A percentile compares a stretch with the other conserved stretches of the same genome.
Evolutionary conservation across 2,797 vertebrate genomes (phyloP).

Genomic region (Cyclopterus lumpus): DNA sequence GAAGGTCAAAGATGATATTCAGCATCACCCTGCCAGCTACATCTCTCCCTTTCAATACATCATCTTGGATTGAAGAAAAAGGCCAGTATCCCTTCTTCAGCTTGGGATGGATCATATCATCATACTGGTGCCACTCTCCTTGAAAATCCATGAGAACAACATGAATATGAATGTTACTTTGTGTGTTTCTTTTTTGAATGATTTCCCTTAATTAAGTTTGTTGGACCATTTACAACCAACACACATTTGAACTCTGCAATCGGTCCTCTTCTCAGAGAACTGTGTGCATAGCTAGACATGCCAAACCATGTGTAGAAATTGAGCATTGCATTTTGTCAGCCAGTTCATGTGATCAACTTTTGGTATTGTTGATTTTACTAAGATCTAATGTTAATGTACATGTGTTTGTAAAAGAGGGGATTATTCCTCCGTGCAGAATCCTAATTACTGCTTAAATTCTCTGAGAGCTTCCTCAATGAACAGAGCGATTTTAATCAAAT

Average conservation of each 20-base stretch:
- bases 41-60: neutral
- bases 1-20: constrained; percentile 38
- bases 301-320: neutral
- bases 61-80: accelerated
- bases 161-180: neutral
- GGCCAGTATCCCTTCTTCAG: accelerated
- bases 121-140: constrained; percentile 64
- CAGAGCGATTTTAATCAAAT: neutral
- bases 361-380: neutral
- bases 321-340: neutral
- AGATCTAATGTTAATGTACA: neutral
- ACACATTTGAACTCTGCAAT: neutral
- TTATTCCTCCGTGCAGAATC: no score
- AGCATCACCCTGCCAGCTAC: constrained; percentile 44
- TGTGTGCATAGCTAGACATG: neutral
- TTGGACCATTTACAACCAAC: neutral
- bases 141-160: neutral
- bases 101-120: constrained; percentile 42
- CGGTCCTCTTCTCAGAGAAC: neutral
- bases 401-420: no score
- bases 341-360: neutral
- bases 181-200: neutral
- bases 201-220: neutral
- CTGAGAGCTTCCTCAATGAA: neutral
- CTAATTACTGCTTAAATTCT: neutral